Evolutionary conservation across 23 tunicate genomes (phyloP), one percentile per base, ranked within the genome.

Genomic region (Botrylloides violaceus): DNA sequence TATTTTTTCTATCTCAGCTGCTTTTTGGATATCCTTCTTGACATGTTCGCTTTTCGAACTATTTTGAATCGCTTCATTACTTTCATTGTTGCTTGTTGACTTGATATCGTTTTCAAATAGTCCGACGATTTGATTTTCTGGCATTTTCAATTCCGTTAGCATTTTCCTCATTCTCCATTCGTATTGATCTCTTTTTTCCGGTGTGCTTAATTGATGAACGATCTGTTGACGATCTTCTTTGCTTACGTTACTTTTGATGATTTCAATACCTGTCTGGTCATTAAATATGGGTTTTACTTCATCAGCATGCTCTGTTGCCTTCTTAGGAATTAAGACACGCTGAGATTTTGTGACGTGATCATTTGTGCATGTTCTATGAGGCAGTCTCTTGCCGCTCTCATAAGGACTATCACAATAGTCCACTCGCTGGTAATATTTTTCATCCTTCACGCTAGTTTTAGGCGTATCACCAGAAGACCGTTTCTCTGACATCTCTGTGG

Each of bases 121-220:
- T 12, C 33, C 70, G 32, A 27, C 70, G 7, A 28, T 7, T 63
- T 63, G 20, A 3, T 25, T 29, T 31, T 31, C 35, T 3, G 70
- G 32, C 33, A 27, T 63, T 33, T 63, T 31, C 7, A 31, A 28
- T 63, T 63, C 70, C 29, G 19, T 29, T 3, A 63, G 70, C 70
- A 63, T 63, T 7, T 63, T 63, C 33, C 29, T 63, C 70, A 63
- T 63, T 31, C 70, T 63, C 70, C 70, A 63, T 31, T 63, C 70
- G 33, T 63, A 63, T 31, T 63, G 35, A 27, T 63, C 70, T 28
- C 33, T 31, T 34, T 63, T 63, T 28, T 63, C 70, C 19, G 70
- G 70, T 27, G 70, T 63, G 33, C 33, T 63, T 9, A 63, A 33
- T 3, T 15, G 70, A 31, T 43, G 53, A 15, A 43, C 53, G 53